Base-by-base conservation (phyloP, 2,113 vertebrate genomes). In the Chauna torquata region DNA sequence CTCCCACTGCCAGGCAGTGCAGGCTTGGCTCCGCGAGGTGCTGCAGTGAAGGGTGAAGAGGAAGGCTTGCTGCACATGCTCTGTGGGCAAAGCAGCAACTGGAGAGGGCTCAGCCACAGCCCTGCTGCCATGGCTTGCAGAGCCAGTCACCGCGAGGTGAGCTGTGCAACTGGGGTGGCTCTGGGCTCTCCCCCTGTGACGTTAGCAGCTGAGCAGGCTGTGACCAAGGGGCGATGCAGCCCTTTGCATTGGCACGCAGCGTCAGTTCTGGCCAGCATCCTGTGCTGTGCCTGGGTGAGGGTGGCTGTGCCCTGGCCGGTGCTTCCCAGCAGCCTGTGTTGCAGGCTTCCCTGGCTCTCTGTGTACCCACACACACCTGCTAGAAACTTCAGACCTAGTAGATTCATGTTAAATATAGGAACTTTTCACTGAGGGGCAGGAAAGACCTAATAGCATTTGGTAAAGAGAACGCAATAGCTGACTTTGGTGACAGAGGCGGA, bases 391-490 rank as follows among this genome's bases (percentile, higher is more conserved):
- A 92, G 65, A 88, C 55, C 23, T 61, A 38, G 17, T 69, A 93
- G 71, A 58, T 79, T 90, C 17, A 1, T 70, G 50, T 86, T 92
- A 88, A 92, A 94, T 96, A 88, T 45, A 88, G 90, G 86, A 91
- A 69, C 38, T 88, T 95, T 52, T 57, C 62, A 52, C 42, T 79
- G 45, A 88, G 83, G 83, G 83, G 45, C 58, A 70, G 40, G n/a
- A 72, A 87, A 82, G 45, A 70, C 40, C 80, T 97, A 92, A 84
- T 90, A 90, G 70, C 24, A 2, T 86, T 95, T 88, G 74, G 61
- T 82, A 88, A 76, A 86, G 75, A 86, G 82, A 96, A 94, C 70
- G 94, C 70, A 72, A 64, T 62, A 87, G 44, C 89, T 96, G 74
- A 58, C 65, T 90, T 91, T 74, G 24, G 61, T 83, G 50, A 92